Evolutionary conservation across 2,113 vertebrate species (phyloP).

Genomic region (Callipepla californica): DNA sequence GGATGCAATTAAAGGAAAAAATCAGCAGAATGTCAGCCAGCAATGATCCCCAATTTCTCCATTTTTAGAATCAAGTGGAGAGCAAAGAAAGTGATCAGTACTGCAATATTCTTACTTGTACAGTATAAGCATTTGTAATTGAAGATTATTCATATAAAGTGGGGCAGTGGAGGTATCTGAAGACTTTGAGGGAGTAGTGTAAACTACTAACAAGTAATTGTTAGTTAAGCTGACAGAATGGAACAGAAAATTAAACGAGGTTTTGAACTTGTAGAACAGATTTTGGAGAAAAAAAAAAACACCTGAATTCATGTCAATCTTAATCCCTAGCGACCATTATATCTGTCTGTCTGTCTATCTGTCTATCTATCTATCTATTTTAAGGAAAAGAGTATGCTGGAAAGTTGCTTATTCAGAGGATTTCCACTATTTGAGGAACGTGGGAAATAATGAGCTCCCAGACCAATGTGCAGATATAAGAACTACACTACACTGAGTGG

Average conservation of each 20-base stretch:
- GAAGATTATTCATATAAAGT: neutral
- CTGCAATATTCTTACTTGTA: neutral
- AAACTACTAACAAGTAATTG: neutral
- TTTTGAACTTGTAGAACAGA: rapidly evolving
- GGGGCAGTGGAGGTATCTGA: neutral
- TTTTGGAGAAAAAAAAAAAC: neutral
- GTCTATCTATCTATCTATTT: neutral
- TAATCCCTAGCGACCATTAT: neutral
- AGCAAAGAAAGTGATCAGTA: neutral
- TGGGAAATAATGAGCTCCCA: neutral
- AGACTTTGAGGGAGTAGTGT: neutral
- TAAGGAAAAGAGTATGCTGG: neutral
- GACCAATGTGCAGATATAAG: rapidly evolving
- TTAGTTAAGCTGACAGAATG: neutral
- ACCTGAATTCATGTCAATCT: neutral
- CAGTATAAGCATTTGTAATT: neutral
- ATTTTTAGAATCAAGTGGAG: neutral
- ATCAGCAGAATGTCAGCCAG: neutral
- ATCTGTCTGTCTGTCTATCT: neutral
- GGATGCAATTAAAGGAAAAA: neutral
- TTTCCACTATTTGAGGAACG: neutral
- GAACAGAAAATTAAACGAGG: neutral
- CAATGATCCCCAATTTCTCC: neutral
- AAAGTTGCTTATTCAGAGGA: neutral
- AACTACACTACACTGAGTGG: rapidly evolving